phyloP scores from a whole-genome alignment of 2,888 invertebrate genomes.

The Podabrus alpinus region DNA sequence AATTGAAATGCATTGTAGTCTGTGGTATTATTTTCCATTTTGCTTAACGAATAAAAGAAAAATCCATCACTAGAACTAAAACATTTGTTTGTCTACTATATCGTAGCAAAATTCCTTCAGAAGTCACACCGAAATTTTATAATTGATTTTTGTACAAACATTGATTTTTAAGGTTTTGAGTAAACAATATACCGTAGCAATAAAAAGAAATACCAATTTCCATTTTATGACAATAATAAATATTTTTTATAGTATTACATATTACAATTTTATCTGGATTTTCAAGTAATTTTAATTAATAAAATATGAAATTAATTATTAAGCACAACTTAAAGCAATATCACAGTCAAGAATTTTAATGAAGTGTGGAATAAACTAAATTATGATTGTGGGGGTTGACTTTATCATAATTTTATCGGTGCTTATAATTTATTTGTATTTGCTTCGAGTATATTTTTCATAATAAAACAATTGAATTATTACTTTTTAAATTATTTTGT shows the following conservation, averaged over 20 bases:
- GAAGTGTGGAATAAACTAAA: conserved; percentile 6
- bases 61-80: neutral
- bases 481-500: neutral
- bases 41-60: too few relatives aligned
- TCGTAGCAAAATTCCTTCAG: neutral
- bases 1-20: neutral
- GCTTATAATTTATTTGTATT: conserved; percentile 10
- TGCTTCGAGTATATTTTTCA: neutral
- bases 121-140: neutral
- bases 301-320: neutral
- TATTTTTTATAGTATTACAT: neutral
- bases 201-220: neutral
- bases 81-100: neutral
- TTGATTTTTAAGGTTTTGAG: neutral
- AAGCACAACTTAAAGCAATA: neutral
- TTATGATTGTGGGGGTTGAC: conserved; percentile 4
- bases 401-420: conserved; percentile 6
- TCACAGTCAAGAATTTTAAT: conserved; percentile 7
- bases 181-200: neutral
- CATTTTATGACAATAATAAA: neutral
- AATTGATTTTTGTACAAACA: neutral
- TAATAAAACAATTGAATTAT: conserved; percentile 2
- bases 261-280: neutral
- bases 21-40: neutral
- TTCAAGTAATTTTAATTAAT: neutral